These are phyloP conservation scores for chimpanzee (Pan troglodytes) DNA, from an alignment of 2,113 vertebrate species.

Conservation along the genomic window NHGRI_mPanTro3-v2.1_pri NC_072410.2:52184001-52184500, in stretches of 20 bases:
- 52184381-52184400: neutral
- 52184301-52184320: neutral
- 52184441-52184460: neutral
- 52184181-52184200: neutral
- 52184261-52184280: neutral
- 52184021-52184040: neutral
- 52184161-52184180: neutral
- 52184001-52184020: conserved; percentile 11
- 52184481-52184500: neutral
- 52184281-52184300: neutral
- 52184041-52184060: conserved; percentile 14
- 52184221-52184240: conserved; percentile 7
- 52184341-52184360: neutral
- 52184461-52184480: neutral
- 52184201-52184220: neutral
- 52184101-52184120: conserved; percentile 19
- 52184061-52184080: conserved; percentile 1
- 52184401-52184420: neutral
- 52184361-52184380: neutral
- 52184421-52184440: neutral
- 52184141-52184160: conserved; percentile 16
- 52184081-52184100: conserved; percentile 17
- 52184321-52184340: neutral
- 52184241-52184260: neutral
- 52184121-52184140: neutral